Conservation (phyloP, 1,140 invertebrate genomes). For the Megathymus violae region DNA sequence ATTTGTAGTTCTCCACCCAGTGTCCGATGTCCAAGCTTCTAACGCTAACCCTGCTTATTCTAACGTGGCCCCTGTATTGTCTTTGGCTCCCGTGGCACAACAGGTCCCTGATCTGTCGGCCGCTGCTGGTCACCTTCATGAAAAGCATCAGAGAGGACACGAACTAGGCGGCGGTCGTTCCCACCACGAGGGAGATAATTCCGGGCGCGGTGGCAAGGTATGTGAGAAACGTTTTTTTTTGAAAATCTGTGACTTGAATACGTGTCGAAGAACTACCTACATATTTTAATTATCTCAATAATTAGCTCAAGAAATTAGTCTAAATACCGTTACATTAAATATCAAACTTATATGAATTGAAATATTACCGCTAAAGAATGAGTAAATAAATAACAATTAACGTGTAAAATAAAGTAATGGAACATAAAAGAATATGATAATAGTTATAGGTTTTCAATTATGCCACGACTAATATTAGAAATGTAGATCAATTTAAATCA, state of each 20-base stretch:
- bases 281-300: no score
- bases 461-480: no score
- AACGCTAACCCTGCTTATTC: conserved; percentile 31
- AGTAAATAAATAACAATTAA: no score
- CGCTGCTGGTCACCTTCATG: conserved; percentile 55
- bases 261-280: background rate
- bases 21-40: conserved; percentile 21
- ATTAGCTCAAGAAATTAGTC: no score
- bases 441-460: no score
- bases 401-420: no score
- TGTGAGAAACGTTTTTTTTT: conserved; percentile 8
- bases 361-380: no score
- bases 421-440: no score
- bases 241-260: background rate
- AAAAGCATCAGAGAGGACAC: conserved; percentile 49
- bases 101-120: conserved; percentile 44
- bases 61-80: conserved; percentile 41
- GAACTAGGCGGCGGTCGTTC: conserved; percentile 54
- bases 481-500: no score
- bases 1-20: conserved; percentile 38
- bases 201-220: conserved; percentile 62
- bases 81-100: conserved; percentile 22
- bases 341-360: no score
- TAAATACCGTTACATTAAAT: no score
- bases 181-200: conserved; percentile 52